Evolutionary conservation across 2,888 invertebrate genomes (phyloP).

Genomic region (Agonopterix subpropinquella): DNA sequence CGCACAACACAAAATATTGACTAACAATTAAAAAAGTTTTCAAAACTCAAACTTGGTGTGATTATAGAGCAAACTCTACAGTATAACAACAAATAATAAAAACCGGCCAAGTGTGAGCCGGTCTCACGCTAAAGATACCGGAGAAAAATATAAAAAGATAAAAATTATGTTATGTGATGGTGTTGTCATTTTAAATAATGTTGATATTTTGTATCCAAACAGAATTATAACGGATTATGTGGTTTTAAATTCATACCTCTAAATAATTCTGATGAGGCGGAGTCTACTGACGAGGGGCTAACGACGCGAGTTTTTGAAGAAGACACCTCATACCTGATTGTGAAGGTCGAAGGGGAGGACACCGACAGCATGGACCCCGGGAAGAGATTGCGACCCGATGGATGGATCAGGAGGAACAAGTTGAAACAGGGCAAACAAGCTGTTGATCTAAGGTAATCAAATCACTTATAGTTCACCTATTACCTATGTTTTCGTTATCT

Average conservation of each 20-base stretch:
- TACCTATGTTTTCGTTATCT: no score
- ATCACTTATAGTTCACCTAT: no score
- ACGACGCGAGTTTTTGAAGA: constrained; percentile 38
- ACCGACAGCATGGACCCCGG: constrained; percentile 22
- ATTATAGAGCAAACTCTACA: no score
- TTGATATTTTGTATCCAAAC: constrained; percentile 4
- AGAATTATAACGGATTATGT: constrained; percentile 39
- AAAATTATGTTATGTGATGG: no score
- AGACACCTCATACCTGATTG: constrained; percentile 53
- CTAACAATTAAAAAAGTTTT: no score
- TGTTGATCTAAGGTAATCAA: constrained; percentile 49
- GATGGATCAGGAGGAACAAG: constrained; percentile 29
- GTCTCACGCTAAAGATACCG: no score
- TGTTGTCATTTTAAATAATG: no score
- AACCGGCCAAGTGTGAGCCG: no score
- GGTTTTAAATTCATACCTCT: constrained; percentile 52
- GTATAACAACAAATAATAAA: no score
- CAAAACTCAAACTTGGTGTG: no score
- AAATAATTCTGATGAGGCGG: constrained; percentile 18
- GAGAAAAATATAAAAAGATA: no score
- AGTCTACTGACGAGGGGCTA: constrained; percentile 27
- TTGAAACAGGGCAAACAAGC: constrained; percentile 40
- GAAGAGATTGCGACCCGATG: constrained; percentile 34
- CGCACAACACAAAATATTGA: no score
- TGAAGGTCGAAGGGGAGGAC: constrained; percentile 46